These are phyloP conservation scores for Sorex maritimensis DNA, from an alignment of 2,797 vertebrate species.

Conservation along the genomic window DNA sequence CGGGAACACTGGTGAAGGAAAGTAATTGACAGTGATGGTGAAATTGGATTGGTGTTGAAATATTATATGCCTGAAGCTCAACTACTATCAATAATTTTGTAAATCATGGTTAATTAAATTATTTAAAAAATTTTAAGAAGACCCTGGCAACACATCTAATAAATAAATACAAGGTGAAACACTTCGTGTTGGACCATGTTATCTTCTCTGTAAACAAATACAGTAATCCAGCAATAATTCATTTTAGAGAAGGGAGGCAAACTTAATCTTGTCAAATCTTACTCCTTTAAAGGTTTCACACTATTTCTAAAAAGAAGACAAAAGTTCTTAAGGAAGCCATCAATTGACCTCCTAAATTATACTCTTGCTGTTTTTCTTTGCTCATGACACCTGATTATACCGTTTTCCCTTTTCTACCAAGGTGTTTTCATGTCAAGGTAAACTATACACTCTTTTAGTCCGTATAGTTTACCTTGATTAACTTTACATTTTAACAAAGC, in stretches of 20 bases:
- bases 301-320: conserved; percentile 9
- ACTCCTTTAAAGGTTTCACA: conserved; percentile 8
- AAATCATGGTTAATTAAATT: too few species aligned
- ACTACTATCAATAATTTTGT: too few species aligned
- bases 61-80: too few species aligned
- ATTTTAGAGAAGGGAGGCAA: background rate
- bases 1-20: too few species aligned
- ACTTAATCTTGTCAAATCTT: background rate
- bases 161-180: conserved; percentile 14
- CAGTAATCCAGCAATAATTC: conserved; percentile 13
- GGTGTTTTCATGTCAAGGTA: background rate
- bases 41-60: too few species aligned
- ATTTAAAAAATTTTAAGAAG: too few species aligned
- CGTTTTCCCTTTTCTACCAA: conserved; percentile 21
- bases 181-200: background rate
- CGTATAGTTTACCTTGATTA: too few species aligned
- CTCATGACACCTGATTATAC: background rate
- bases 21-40: too few species aligned
- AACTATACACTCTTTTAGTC: background rate
- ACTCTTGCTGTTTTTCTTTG: background rate
- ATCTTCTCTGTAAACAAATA: conserved; percentile 7
- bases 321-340: background rate
- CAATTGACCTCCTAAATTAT: background rate
- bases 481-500: too few species aligned
- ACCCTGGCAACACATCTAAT: background rate